phyloP scores from a whole-genome alignment of 2,113 vertebrate species.

The Girardinichthys multiradiatus region DNA sequence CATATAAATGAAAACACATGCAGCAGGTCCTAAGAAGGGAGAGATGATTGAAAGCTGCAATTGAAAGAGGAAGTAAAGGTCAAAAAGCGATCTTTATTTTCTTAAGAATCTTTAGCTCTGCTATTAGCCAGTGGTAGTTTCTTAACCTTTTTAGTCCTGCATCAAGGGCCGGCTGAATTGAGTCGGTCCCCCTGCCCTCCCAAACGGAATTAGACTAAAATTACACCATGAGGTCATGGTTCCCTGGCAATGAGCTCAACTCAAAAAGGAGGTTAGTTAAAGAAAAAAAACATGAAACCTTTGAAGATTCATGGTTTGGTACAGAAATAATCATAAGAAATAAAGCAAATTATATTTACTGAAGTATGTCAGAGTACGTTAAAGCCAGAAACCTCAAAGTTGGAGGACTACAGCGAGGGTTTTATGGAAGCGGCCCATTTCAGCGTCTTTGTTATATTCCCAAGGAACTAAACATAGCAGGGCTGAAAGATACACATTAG shows the following conservation, averaged over 20 bases:
- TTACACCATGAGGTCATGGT: constrained; percentile 76
- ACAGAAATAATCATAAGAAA: constrained; percentile 73
- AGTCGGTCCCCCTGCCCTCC: constrained; percentile 34
- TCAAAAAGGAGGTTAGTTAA: constrained; percentile 41
- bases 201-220: constrained; percentile 73
- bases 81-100: constrained; percentile 71
- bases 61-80: constrained; percentile 75
- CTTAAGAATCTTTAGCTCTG: constrained; percentile 68
- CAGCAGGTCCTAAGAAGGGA: constrained; percentile 30
- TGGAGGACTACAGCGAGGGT: constrained; percentile 62
- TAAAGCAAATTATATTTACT: constrained; percentile 70
- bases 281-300: constrained; percentile 49
- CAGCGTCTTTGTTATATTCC: constrained; percentile 70
- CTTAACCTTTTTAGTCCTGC: constrained; percentile 69
- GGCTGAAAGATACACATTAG: constrained; percentile 51
- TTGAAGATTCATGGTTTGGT: constrained; percentile 64
- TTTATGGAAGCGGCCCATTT: constrained; percentile 69
- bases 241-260: constrained; percentile 61
- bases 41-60: constrained; percentile 67
- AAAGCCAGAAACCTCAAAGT: constrained; percentile 72
- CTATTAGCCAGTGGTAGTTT: constrained; percentile 69
- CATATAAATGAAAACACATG: constrained; percentile 71
- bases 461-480: constrained; percentile 73
- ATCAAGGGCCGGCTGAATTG: constrained; percentile 55
- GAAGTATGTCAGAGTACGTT: constrained; percentile 59